Evolutionary conservation across 2,888 invertebrate species (phyloP).

Genomic region (Dorcus hopei): DNA sequence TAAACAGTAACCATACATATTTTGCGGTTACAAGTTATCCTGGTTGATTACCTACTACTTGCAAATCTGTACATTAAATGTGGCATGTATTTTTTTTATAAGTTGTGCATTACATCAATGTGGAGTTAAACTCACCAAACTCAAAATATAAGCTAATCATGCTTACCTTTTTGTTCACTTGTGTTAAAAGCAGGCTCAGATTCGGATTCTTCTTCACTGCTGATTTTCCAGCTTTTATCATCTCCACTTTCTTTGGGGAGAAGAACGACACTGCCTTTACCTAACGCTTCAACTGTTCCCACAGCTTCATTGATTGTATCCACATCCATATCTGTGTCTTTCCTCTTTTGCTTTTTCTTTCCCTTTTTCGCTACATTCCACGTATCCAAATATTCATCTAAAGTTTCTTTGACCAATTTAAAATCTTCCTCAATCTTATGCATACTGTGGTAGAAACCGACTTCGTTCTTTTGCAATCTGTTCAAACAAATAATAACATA

Average conservation of each 20-base stretch:
- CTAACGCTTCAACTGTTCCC: constrained; percentile 32
- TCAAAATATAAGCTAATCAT: background rate
- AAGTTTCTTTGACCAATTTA: constrained; percentile 25
- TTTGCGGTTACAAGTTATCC: no score
- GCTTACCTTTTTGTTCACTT: background rate
- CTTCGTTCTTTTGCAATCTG: constrained; percentile 27
- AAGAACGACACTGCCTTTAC: constrained; percentile 48
- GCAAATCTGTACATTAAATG: no score
- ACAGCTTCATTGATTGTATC: constrained; percentile 20
- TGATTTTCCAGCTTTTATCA: constrained; percentile 30
- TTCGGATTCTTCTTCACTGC: constrained; percentile 34
- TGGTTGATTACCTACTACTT: no score
- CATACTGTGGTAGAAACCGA: constrained; percentile 29
- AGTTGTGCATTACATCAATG: no score
- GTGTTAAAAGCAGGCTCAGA: background rate
- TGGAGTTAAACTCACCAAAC: background rate
- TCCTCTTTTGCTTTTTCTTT: constrained; percentile 32
- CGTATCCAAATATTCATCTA: constrained; percentile 35
- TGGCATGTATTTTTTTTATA: no score
- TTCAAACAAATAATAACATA: constrained; percentile 5
- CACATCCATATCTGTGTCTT: constrained; percentile 22
- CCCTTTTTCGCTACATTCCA: constrained; percentile 32
- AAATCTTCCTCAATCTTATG: constrained; percentile 15
- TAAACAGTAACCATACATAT: no score
- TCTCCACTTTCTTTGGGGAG: constrained; percentile 34